Evolutionary conservation across 35 echinoderm and acorn worm genomes (phyloP).

Genomic region (Diadema setosum): DNA sequence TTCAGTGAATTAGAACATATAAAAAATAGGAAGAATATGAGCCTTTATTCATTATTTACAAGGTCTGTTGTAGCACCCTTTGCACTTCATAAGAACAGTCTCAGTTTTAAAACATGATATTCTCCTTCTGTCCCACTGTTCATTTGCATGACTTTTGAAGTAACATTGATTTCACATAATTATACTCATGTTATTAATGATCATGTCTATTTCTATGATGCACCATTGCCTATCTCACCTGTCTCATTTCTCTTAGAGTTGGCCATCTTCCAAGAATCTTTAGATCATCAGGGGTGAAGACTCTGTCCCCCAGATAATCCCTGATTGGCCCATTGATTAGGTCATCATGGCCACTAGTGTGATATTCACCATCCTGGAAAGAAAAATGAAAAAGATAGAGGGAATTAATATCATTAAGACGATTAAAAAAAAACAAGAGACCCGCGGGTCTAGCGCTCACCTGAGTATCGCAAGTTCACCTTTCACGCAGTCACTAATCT

Average conservation of each 20-base stretch:
- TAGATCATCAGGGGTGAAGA: constrained; percentile 69
- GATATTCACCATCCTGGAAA: constrained; percentile 40
- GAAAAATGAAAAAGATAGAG: neutral
- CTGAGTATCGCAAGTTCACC: too few relatives aligned
- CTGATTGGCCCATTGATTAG: constrained; percentile 64
- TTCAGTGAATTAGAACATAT: too few relatives aligned
- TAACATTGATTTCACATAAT: neutral
- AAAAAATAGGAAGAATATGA: too few relatives aligned
- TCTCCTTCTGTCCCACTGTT: neutral
- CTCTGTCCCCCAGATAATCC: constrained; percentile 48
- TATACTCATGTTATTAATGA: too few relatives aligned
- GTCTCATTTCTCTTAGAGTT: constrained; percentile 50
- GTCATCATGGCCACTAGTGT: constrained; percentile 65
- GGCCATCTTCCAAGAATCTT: constrained; percentile 52
- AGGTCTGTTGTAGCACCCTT: neutral
- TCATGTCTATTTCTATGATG: too few relatives aligned
- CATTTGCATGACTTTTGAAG: neutral
- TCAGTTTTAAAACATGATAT: neutral
- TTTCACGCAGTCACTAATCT: too few relatives aligned
- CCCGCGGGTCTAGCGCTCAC: too few relatives aligned
- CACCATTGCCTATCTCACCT: constrained; percentile 25
- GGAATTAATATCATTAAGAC: too few relatives aligned
- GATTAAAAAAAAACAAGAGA: too few relatives aligned
- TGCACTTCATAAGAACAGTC: neutral
- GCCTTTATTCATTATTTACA: too few relatives aligned